These are phyloP conservation scores for Alcedo quadribrachys DNA, from an alignment of 2,797 vertebrate genomes.

Conservation along the genomic window DNA sequence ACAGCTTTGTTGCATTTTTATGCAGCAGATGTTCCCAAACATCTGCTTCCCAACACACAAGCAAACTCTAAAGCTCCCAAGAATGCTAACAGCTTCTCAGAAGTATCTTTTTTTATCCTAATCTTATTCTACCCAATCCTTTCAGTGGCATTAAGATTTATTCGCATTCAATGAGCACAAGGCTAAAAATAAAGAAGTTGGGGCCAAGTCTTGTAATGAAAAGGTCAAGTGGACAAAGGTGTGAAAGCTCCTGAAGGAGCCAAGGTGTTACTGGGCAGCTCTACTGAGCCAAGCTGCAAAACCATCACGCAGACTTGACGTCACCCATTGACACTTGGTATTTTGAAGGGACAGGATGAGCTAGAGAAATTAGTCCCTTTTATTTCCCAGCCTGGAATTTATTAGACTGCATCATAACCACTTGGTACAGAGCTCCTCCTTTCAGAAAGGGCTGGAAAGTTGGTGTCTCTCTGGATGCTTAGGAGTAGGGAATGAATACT, in stretches of 20 bases:
- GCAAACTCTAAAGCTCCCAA: neutral
- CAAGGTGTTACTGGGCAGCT: neutral
- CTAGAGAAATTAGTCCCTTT: neutral
- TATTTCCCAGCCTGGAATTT: neutral
- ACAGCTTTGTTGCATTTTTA: neutral
- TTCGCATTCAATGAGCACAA: neutral
- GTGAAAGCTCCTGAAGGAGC: constrained; percentile 27
- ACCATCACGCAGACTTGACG: neutral
- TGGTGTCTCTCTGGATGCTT: neutral
- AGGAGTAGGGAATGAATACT: neutral
- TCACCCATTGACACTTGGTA: neutral
- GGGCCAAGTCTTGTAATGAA: neutral
- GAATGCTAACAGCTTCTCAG: neutral
- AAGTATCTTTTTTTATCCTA: neutral
- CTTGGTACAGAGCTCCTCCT: neutral
- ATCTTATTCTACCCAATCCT: neutral
- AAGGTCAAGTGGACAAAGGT: constrained; percentile 40
- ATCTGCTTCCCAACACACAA: neutral
- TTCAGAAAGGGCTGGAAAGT: neutral
- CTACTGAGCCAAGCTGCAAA: neutral
- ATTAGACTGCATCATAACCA: neutral
- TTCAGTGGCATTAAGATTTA: neutral
- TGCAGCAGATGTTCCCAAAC: neutral
- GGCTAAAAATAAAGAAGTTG: neutral
- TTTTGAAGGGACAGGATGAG: neutral